These are phyloP conservation scores for Matsumyia berberina DNA, from an alignment of 2,888 invertebrate genomes.

Conservation along the genomic window DNA sequence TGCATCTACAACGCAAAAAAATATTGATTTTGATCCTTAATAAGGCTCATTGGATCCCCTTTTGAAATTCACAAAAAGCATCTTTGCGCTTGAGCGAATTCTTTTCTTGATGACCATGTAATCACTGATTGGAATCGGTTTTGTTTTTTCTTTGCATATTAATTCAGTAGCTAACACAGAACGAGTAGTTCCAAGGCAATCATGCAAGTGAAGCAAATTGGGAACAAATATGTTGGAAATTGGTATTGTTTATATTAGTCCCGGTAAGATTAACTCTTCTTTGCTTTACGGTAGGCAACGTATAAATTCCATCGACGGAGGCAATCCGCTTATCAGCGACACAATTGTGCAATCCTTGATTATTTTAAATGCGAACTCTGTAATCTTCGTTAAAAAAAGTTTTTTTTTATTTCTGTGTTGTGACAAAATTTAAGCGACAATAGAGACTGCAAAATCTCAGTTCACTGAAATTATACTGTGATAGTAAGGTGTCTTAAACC, in stretches of 20 bases:
- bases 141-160: neutral
- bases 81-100: neutral
- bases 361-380: too few relatives aligned
- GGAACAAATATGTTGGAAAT: neutral
- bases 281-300: too few relatives aligned
- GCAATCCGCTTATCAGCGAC: too few relatives aligned
- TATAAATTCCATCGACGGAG: too few relatives aligned
- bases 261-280: too few relatives aligned
- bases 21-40: slow-evolving; percentile 22
- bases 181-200: neutral
- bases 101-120: neutral
- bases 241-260: neutral
- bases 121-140: neutral
- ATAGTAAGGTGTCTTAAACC: too few relatives aligned
- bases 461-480: too few relatives aligned
- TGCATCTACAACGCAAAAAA: neutral
- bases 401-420: too few relatives aligned
- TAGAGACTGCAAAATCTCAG: too few relatives aligned
- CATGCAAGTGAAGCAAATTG: neutral
- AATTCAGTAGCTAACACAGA: neutral
- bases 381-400: too few relatives aligned
- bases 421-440: too few relatives aligned
- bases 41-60: neutral
- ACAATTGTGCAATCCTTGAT: too few relatives aligned
- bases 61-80: neutral